These are phyloP conservation scores for Pachypeltis micranthus DNA, from an alignment of 1,140 invertebrate genomes.

Conservation along the genomic window DNA sequence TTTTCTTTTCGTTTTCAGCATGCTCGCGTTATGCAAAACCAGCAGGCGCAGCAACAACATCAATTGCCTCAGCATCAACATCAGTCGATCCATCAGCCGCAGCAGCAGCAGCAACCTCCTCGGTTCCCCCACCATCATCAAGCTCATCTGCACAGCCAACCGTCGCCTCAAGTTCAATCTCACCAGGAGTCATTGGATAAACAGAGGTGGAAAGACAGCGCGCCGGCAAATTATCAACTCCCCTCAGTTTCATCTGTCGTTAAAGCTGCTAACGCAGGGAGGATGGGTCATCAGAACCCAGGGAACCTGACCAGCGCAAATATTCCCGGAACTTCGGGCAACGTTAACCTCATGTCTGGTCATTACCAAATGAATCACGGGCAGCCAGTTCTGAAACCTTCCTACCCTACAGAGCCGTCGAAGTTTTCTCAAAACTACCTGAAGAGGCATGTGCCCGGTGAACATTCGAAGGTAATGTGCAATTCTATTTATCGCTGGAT, in stretches of 20 bases:
- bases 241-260: background rate
- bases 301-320: too few relatives aligned
- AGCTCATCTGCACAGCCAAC: conserved; percentile 17
- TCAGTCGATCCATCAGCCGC: conserved; percentile 19
- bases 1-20: background rate
- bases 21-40: background rate
- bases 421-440: conserved; percentile 6
- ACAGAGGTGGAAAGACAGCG: background rate
- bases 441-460: conserved; percentile 2
- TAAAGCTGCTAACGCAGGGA: background rate
- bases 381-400: background rate
- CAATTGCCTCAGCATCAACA: conserved; percentile 27
- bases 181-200: background rate
- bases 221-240: background rate
- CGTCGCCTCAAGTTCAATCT: conserved; percentile 17
- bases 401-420: background rate
- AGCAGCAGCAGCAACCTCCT: conserved; percentile 21
- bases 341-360: background rate
- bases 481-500: background rate
- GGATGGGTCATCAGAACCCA: too few relatives aligned
- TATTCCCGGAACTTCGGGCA: background rate
- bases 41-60: conserved; percentile 21
- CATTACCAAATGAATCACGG: background rate
- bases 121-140: conserved; percentile 20
- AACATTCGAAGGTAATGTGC: conserved; percentile 11